Base-by-base conservation (phyloP, 2,888 invertebrate genomes). In the Ormyrus thymus region DNA sequence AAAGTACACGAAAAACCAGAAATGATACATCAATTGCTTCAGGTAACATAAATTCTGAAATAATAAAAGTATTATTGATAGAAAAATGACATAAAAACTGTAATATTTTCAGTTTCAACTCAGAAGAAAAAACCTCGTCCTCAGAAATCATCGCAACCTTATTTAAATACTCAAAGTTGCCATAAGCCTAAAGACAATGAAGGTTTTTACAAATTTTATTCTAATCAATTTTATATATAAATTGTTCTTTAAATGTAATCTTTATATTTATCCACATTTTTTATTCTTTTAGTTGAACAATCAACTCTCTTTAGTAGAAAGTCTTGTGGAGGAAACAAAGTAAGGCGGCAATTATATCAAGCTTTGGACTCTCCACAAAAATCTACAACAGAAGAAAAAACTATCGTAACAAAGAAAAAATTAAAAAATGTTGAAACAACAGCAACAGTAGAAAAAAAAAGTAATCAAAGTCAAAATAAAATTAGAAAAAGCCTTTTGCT, bases 271-370 rank as follows among this genome's bases (percentile, higher is more conserved):
- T 7, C n/a, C n/a, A 11, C 55, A 29, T 29, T 72, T 9, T 72
- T 56, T 53, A 51, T 29, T 29, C 3, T 75, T 66, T 53, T 56
- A 81, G 79, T 3, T 48, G 64, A 73, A 68, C 56, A 79, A 13
- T 72, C 66, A 46, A 43, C 46, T 56, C 71, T 58, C 11, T 77
- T 79, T 53, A 8, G 43, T 58, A 61, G 65, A 50, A 79, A 79
- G 15, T 77, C 79, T 8, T 55, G 9, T 15, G 71, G 64, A 48
- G 76, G 55, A 51, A 79, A 13, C 48, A 81, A 80, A 72, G 81
- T 81, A 50, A 59, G 81, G 1, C 13, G 81, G 5, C 80, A 81
- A 50, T 71, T 81, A 13, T 81, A 81, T 74, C 78, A 78, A 53
- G 65, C 8, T 43, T 72, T 78, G 8, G 78, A 80, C 6, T 74